phyloP scores from a whole-genome alignment of 2,888 invertebrate species.

The Athalia rosae region DNA sequence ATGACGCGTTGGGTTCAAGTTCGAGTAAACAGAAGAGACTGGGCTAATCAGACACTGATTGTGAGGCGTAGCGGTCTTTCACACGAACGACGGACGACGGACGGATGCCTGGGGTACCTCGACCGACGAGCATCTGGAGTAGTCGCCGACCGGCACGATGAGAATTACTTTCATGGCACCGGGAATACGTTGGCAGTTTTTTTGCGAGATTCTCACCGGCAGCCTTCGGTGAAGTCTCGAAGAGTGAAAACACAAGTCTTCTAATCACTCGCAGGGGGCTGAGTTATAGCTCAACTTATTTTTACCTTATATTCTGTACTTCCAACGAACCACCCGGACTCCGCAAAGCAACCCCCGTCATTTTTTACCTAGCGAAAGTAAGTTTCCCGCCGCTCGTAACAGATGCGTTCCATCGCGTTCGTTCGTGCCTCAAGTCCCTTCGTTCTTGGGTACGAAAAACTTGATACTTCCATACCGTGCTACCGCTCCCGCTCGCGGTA shows the following conservation, averaged over 20 bases:
- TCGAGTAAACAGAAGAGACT: conserved; percentile 10
- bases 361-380: conserved; percentile 35
- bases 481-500: neutral
- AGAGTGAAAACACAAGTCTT: conserved; percentile 30
- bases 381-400: conserved; percentile 32
- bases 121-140: conserved; percentile 30
- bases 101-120: conserved; percentile 20
- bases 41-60: conserved; percentile 2
- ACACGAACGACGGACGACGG: conserved; percentile 21
- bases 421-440: too few relatives aligned
- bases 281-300: conserved; percentile 40
- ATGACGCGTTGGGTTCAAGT: conserved; percentile 33
- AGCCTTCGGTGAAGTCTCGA: neutral
- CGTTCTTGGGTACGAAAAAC: neutral
- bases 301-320: neutral
- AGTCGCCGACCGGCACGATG: conserved; percentile 18
- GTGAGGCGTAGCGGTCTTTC: conserved; percentile 18
- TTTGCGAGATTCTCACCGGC: conserved; percentile 7
- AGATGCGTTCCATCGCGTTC: conserved; percentile 7
- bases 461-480: conserved; percentile 26
- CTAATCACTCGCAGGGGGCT: conserved; percentile 40
- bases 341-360: conserved; percentile 6
- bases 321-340: conserved; percentile 13
- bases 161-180: conserved; percentile 18
- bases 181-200: neutral